Base-by-base conservation (phyloP, 2,113 vertebrate species). In the Bucco capensis region DNA sequence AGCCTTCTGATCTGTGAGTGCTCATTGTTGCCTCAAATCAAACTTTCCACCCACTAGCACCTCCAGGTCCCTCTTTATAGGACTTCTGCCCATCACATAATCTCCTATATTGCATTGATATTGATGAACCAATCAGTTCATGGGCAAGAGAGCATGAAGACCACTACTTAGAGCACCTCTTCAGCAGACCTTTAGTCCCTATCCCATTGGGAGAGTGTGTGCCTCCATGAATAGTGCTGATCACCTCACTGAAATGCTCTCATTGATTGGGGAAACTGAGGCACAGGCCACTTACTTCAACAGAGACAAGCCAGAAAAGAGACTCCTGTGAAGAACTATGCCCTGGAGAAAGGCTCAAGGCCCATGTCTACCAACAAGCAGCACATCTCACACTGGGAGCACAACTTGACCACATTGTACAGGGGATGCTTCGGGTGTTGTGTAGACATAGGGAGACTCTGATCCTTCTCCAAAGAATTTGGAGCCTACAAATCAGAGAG, bases 381-480 rank as follows among this genome's bases (percentile, higher is more conserved):
- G 7, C 21, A 58, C 1, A 1, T 33, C 58, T 77, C 27, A 66
- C 0, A 1, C 60, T 19, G 60, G 18, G 19, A 77, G 14, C 14
- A 31, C 35, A 62, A 2, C 40, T 69, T 38, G 2, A 8, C 8
- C 35, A 15, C 5, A 0, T 13, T 21, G 38, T n/a, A 33, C 40
- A 53, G 38, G 30, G 24, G 21, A n/a, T 65, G 31, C 18, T 53
- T 44, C 44, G 33, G 24, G 44, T 40, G 31, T 42, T 1, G 0
- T 9, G 44, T 2, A 67, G 31, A 19, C 1, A 1, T 10, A 23
- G 33, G 5, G 21, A 72, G 19, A 12, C 23, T 8, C 10, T 14
- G 28, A 66, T 46, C 42, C 61, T 81, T 56, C 61, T 74, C 27
- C 35, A 15, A 31, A n/a, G 51, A 51, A 5, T 40, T 9, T 67